Evolutionary conservation across 2,888 invertebrate species (phyloP), one percentile per base, ranked within the genome.

Genomic region (Syrphus vitripennis): DNA sequence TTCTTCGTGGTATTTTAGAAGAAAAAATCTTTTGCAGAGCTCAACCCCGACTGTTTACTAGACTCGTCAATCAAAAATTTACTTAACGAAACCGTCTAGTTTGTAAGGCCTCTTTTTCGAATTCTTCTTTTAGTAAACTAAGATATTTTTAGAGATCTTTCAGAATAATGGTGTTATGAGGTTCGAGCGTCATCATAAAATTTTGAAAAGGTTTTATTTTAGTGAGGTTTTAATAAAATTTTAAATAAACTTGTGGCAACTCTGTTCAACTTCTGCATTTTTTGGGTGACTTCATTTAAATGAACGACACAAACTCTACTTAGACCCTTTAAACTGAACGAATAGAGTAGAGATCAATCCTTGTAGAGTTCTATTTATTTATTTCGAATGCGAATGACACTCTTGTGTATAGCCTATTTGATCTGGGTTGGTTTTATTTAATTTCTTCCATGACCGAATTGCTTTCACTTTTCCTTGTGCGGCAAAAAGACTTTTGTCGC

Each of bases 401-500:
- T 50, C n/a, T n/a, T n/a, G n/a, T n/a, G n/a, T n/a, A 26, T 21
- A 59, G 63, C 37, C 70, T 69, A 70, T 57, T 75, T 81, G 42
- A 72, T 67, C 40, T 75, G 53, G 57, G 26, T 65, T 42, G 26
- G 48, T 65, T 63, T 31, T 19, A 10, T 42, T 24, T 53, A n/a
- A n/a, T 72, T 59, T 59, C 37, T 40, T 67, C n/a, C n/a, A 55
- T 79, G 74, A 45, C 45, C 57, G 21, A 31, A 71, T 70, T 78
- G 82, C 86, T 86, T 86, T 86, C 86, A 86, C 86, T 86, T 82
- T 84, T 82, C 74, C 82, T 78, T 86, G 74, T 86, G 81, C 53
- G 75, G 83, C 50, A 59, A 37, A 71, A 71, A 69, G 59, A n/a
- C n/a, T n/a, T 84, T 79, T 84, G 81, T 76, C 71, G 71, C 71